These are phyloP conservation scores for Hirtodrosophila duncani DNA, from an alignment of 2,888 invertebrate species.

Conservation along the genomic window DNA sequence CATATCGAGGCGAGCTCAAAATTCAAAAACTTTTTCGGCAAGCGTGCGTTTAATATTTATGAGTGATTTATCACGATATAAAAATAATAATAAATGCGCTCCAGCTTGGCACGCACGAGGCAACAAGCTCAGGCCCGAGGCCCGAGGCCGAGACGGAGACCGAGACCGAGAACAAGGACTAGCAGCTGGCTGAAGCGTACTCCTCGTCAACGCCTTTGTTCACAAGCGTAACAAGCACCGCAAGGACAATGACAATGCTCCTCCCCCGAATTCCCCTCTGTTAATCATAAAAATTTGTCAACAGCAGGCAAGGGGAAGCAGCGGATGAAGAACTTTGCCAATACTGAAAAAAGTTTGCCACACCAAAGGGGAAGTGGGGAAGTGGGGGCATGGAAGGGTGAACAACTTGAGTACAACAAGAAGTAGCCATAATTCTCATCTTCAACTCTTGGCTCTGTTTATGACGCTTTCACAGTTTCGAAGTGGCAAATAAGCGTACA, in stretches of 20 bases:
- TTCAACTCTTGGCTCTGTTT: slow-evolving; percentile 20
- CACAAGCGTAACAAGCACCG: slow-evolving; percentile 52
- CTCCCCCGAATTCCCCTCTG: neutral
- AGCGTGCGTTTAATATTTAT: slow-evolving; percentile 74
- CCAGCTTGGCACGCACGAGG: slow-evolving; percentile 43
- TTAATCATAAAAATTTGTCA: slow-evolving; percentile 51
- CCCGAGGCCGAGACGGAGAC: neutral
- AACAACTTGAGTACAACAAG: neutral
- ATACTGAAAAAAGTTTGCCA: too few species aligned
- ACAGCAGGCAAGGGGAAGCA: neutral
- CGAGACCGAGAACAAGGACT: slow-evolving; percentile 3
- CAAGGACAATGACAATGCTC: slow-evolving; percentile 36
- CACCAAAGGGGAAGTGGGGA: too few species aligned
- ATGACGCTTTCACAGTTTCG: slow-evolving; percentile 30
- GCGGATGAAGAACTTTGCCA: too few species aligned
- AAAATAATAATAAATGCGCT: slow-evolving; percentile 73
- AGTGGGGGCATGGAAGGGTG: neutral
- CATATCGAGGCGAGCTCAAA: too few species aligned
- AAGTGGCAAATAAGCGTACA: slow-evolving; percentile 58
- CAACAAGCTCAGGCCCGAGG: slow-evolving; percentile 13
- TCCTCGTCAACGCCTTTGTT: slow-evolving; percentile 55
- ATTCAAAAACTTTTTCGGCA: slow-evolving; percentile 52
- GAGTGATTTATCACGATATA: slow-evolving; percentile 74
- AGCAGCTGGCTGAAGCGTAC: slow-evolving; percentile 32
- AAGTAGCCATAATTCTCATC: slow-evolving; percentile 26